Base-by-base conservation (phyloP, 2,113 vertebrate species). In the Vulpes vulpes region DNA sequence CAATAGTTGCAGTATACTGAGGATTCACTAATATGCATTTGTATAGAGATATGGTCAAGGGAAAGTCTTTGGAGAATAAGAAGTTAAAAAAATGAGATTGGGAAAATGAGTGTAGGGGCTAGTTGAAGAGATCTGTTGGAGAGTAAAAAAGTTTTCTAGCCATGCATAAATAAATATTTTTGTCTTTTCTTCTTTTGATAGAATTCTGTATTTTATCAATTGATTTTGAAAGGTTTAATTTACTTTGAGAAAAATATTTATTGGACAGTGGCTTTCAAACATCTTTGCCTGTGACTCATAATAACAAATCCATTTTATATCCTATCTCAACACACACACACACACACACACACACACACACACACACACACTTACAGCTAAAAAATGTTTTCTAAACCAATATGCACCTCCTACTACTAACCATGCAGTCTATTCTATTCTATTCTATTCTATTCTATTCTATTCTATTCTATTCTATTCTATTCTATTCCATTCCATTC, bases 171-270 rank as follows among this genome's bases (percentile, higher is more conserved):
- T 22, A 82, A 30, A 69, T 82, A 51, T 91, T 53, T 83, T 49
- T n/a, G 20, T 17, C 32, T 38, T 64, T 88, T 91, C 59, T 89
- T 84, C 53, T 80, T 96, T 94, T 94, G 65, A 71, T 55, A 59
- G 2, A 90, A 87, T 64, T 89, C 38, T 35, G 3, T 53, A 89
- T 74, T 92, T 97, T 79, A 25, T 60, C 82, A 71, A 59, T 16
- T 91, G 64, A 87, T 80, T 94, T 95, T 94, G 64, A 89, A 90
- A 78, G 22, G 14, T 57, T 93, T 93, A 20, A 53, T 89, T 97
- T 91, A 57, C 62, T 83, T 95, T 79, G 59, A 89, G 65, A 62
- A 82, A 81, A 59, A 9, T 67, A 73, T 71, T 89, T 92, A 60
- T 25, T 65, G 35, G 38, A 17, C 4, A 51, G 59, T 87, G n/a